Conservation (phyloP, 1,140 invertebrate species). For the Pseudomyrmex flavicornis region DNA sequence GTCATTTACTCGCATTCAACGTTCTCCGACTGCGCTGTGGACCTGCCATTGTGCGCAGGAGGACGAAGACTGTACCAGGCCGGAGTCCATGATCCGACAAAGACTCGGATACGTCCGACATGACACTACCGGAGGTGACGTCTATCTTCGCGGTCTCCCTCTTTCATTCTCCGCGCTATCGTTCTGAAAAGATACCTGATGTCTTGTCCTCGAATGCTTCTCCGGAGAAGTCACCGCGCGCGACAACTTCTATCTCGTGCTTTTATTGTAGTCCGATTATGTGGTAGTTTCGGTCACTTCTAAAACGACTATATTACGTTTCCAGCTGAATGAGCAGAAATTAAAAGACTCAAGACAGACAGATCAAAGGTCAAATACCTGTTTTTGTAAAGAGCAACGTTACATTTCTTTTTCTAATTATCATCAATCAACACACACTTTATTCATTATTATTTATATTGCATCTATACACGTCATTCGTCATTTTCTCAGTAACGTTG, state of each 20-base stretch:
- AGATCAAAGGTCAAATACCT: conserved; percentile 52
- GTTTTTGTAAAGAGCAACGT: not conserved
- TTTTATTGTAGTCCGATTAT: conserved; percentile 58
- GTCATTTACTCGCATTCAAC: conserved; percentile 83
- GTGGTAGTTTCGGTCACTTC: conserved; percentile 59
- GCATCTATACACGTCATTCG: not conserved
- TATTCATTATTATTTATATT: conserved; percentile 30
- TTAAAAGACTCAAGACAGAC: conserved; percentile 45
- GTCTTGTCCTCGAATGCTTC: conserved; percentile 63
- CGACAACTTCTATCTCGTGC: conserved; percentile 56
- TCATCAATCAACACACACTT: not conserved
- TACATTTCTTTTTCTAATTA: not conserved
- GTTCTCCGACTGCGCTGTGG: conserved; percentile 74
- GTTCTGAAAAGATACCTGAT: conserved; percentile 69
- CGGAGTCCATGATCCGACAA: conserved; percentile 77
- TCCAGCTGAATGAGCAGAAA: conserved; percentile 56
- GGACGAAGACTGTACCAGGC: conserved; percentile 69
- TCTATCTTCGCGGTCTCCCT: conserved; percentile 60
- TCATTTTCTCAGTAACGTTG: not conserved
- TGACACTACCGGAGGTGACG: conserved; percentile 66
- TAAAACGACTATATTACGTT: conserved; percentile 68
- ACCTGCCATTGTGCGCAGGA: conserved; percentile 77
- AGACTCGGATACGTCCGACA: conserved; percentile 71
- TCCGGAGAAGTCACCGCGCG: conserved; percentile 62
- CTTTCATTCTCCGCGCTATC: conserved; percentile 59